Evolutionary conservation across 2,797 vertebrate genomes (phyloP).

Genomic region (Oceanodroma leucorhoa): DNA sequence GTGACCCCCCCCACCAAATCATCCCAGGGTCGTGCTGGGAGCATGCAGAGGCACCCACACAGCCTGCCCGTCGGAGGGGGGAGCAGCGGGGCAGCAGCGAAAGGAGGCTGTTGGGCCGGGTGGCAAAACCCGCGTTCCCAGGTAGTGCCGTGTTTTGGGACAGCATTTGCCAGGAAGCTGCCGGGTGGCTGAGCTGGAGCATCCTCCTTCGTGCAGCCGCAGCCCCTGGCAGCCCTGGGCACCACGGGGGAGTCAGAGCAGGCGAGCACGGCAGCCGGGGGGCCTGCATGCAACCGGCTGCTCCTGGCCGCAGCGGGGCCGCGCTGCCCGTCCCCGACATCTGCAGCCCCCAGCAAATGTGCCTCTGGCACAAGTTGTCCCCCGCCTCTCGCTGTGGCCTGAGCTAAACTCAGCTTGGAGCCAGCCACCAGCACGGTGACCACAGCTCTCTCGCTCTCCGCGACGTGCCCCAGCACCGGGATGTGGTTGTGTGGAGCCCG

Average conservation of each 20-base stretch:
- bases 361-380: background rate
- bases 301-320: background rate
- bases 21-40: rapidly evolving
- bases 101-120: background rate
- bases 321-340: background rate
- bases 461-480: rapidly evolving
- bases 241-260: rapidly evolving
- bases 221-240: background rate
- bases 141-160: background rate
- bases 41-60: rapidly evolving
- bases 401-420: background rate
- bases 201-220: background rate
- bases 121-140: rapidly evolving
- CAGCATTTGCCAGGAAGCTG: background rate
- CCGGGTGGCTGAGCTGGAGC: background rate
- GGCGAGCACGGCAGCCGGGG: rapidly evolving
- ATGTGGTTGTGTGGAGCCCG: rapidly evolving
- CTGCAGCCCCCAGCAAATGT: background rate
- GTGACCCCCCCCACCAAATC: background rate
- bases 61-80: rapidly evolving
- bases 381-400: background rate
- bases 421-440: background rate
- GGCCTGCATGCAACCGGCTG: background rate
- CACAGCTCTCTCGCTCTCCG: rapidly evolving
- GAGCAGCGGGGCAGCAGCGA: background rate